Conservation (phyloP, 1,140 invertebrate genomes). For the Riptortus pedestris region DNA sequence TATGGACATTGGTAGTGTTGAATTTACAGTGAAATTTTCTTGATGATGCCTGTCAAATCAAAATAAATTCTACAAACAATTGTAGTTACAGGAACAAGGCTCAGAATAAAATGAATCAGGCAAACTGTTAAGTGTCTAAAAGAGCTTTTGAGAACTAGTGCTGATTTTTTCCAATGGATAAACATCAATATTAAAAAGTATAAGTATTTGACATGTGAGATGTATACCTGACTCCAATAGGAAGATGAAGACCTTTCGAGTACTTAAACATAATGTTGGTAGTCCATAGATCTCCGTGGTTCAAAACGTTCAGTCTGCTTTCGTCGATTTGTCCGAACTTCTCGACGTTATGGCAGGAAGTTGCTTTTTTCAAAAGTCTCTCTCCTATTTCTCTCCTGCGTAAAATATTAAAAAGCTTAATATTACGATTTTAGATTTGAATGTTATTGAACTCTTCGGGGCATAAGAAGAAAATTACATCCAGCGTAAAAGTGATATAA, state of each 20-base stretch:
- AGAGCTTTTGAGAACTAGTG: not conserved
- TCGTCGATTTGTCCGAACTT: constrained; percentile 4
- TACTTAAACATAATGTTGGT: constrained; percentile 23
- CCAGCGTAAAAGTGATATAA: no score
- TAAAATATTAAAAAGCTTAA: no score
- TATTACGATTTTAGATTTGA: no score
- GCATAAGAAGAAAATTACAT: no score
- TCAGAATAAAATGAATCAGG: not conserved
- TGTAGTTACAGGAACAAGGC: not conserved
- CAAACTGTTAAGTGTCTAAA: not conserved
- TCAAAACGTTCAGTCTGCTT: constrained; percentile 17
- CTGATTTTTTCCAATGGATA: not conserved
- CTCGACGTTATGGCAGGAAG: not conserved
- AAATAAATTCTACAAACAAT: not conserved
- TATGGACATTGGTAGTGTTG: no score
- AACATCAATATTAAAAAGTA: not conserved
- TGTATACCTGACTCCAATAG: constrained; percentile 18
- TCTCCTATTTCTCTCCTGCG: not conserved
- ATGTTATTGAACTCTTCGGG: no score
- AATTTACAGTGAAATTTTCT: not conserved
- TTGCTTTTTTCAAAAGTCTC: not conserved
- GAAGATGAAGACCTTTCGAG: not conserved
- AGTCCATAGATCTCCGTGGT: constrained; percentile 23
- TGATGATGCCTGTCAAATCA: not conserved
- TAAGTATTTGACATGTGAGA: not conserved